A percentile compares a stretch with the other conserved stretches of the same genome.
Conservation (phyloP, 1,140 invertebrate species). For the Megathymus violae region DNA sequence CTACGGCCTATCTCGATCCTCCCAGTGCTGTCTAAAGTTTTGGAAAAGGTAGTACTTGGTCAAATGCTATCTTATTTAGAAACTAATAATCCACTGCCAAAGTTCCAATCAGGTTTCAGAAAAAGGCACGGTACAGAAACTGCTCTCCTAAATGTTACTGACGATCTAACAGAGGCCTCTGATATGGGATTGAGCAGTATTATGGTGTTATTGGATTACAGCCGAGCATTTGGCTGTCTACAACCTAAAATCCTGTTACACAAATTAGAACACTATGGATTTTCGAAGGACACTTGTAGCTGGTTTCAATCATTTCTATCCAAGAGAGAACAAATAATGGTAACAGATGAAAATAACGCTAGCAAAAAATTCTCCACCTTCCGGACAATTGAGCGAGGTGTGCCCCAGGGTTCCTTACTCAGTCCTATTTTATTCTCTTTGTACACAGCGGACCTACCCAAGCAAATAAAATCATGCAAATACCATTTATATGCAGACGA, state of each 20-base stretch:
- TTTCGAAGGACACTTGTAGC: neutral
- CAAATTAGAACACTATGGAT: neutral
- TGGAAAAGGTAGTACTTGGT: too few relatives aligned
- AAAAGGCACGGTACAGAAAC: conserved; percentile 44
- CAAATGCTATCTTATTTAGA: neutral
- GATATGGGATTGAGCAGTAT: conserved; percentile 34
- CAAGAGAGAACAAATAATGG: conserved; percentile 5
- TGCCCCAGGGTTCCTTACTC: too few relatives aligned
- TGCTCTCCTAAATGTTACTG: too few relatives aligned
- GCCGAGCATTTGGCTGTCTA: neutral
- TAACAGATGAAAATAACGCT: conserved; percentile 1
- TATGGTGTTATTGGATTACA: neutral
- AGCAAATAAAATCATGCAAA: conserved; percentile 23
- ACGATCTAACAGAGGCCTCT: too few relatives aligned
- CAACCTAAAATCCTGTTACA: neutral
- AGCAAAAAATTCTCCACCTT: conserved; percentile 12
- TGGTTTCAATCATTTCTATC: conserved; percentile 2
- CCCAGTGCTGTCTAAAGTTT: too few relatives aligned
- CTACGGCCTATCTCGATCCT: too few relatives aligned
- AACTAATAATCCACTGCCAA: conserved; percentile 31
- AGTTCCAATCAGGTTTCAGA: conserved; percentile 55
- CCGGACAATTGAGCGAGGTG: conserved; percentile 11
- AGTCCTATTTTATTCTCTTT: too few relatives aligned
- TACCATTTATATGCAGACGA: conserved; percentile 18
- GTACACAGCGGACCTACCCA: too few relatives aligned